Percentiles rank a stretch among this genome's conserved stretches.
These are phyloP conservation scores for Pseudococcus viburni DNA, from an alignment of 2,888 invertebrate species.

Conservation along the genomic window DNA sequence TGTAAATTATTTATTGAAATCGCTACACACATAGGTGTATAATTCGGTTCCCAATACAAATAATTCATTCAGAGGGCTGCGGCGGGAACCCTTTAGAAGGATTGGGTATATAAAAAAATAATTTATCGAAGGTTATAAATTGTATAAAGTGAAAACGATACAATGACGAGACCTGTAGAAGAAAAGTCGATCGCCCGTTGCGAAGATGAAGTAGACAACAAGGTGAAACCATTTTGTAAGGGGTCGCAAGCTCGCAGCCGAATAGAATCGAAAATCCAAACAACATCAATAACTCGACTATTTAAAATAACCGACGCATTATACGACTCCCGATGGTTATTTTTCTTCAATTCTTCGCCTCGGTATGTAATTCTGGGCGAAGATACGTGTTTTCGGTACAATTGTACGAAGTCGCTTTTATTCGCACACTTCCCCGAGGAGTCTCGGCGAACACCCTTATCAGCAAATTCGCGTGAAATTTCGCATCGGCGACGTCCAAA, in stretches of 20 bases:
- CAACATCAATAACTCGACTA: conserved; percentile 52
- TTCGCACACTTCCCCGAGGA: not conserved
- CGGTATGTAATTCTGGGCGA: not conserved
- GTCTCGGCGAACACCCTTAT: not conserved
- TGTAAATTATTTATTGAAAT: conserved; percentile 47
- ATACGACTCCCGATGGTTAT: not conserved
- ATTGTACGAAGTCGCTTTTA: not conserved
- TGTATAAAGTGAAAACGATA: conserved; percentile 52
- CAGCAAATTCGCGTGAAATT: conserved; percentile 32
- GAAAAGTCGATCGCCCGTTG: conserved; percentile 50
- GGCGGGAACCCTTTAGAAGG: conserved; percentile 14
- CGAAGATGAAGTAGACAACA: conserved; percentile 56
- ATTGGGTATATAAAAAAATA: conserved; percentile 40
- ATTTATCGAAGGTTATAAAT: conserved; percentile 56
- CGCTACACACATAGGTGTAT: not conserved
- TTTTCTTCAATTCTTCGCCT: conserved; percentile 10
- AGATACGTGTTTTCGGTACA: not conserved
- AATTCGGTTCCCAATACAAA: conserved; percentile 55
- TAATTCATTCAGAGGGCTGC: conserved; percentile 9
- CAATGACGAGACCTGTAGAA: conserved; percentile 49
- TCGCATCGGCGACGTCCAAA: not conserved
- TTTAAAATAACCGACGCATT: conserved; percentile 25
- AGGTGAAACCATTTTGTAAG: conserved; percentile 46
- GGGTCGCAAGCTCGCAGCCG: conserved; percentile 13
- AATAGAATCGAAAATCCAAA: conserved; percentile 46